Evolutionary conservation across 2,797 vertebrate genomes (phyloP).

Genomic region (Chrosomus eos): DNA sequence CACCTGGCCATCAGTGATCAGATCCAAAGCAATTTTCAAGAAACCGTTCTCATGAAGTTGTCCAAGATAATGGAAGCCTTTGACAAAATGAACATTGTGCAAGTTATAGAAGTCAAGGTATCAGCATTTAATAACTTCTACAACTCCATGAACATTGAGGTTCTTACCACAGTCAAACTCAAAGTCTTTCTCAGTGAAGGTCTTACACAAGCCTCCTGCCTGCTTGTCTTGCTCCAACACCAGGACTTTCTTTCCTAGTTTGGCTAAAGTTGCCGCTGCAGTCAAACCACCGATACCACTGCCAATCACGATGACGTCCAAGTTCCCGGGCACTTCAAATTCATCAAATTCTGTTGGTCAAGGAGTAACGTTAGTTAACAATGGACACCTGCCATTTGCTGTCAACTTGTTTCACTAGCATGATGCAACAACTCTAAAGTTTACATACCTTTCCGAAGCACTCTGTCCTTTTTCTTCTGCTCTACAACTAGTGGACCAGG

Average conservation of each 20-base stretch:
- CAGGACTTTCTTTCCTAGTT: slow-evolving; percentile 39
- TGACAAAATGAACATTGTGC: not conserved
- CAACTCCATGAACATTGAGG: accelerated
- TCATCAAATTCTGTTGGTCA: not conserved
- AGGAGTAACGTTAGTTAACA: accelerated
- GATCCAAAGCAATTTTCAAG: slow-evolving; percentile 24
- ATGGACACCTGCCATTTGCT: not conserved
- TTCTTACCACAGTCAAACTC: slow-evolving; percentile 30
- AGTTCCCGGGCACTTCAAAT: not conserved
- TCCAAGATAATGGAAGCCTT: slow-evolving; percentile 19
- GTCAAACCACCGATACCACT: slow-evolving; percentile 26
- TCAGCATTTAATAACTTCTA: accelerated
- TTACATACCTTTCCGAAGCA: not conserved
- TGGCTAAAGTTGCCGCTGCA: not conserved
- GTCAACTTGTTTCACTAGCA: not conserved
- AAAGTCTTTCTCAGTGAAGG: slow-evolving; percentile 33
- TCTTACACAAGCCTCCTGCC: slow-evolving; percentile 36
- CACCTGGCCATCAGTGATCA: slow-evolving; percentile 22
- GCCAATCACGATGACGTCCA: slow-evolving; percentile 39
- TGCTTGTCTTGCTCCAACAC: slow-evolving; percentile 28
- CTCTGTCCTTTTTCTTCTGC: not conserved
- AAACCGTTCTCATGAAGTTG: slow-evolving; percentile 39
- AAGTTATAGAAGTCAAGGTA: not conserved
- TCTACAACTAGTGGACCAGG: not conserved
- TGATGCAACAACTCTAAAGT: not conserved